Evolutionary conservation across 2,888 invertebrate species (phyloP), one percentile per base, ranked within the genome.

Genomic region (Chloroclysta siterata): DNA sequence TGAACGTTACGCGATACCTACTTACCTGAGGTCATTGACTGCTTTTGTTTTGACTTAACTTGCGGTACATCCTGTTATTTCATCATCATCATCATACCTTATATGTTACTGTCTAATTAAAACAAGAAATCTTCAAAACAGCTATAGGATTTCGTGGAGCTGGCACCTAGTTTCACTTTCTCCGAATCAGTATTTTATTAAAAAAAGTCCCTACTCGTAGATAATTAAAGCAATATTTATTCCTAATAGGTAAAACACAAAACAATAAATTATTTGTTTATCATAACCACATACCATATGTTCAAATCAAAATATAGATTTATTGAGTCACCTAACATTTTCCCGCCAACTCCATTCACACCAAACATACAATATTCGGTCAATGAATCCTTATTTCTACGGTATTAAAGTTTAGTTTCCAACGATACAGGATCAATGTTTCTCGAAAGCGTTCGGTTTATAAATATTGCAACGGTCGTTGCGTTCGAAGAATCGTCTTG

Each of bases 401-500:
- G 17, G 0, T 0, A 8, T 7, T 36, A 52, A 39, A 11, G 52
- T n/a, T 53, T 7, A 15, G n/a, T 57, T 41, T 62, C 4, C 52
- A 15, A 11, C 39, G 28, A 17, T 42, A 29, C 29, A 33, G 2
- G 46, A 33, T 42, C n/a, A 41, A 15, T 48, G 28, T 22, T 28
- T 14, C 7, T 28, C 1, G 11, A 4, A 36, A 39, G 22, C 15
- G 28, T 48, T 53, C 41, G 42, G 17, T 47, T 46, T 88, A 89
- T 90, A 87, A 87, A 90, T 90, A 91, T 67, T 87, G 89, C 86
- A 88, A 80, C 82, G 84, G 81, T 80, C 82, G 83, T 80, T 82
- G 81, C 80, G 84, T 88, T 90, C 89, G 68, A 77, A 82, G 90
- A 90, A 90, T 78, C 77, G 81, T 75, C 78, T 84, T 79, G 84